Base-by-base conservation (phyloP, 1,140 invertebrate species). In the Monochamus saltuarius region DNA sequence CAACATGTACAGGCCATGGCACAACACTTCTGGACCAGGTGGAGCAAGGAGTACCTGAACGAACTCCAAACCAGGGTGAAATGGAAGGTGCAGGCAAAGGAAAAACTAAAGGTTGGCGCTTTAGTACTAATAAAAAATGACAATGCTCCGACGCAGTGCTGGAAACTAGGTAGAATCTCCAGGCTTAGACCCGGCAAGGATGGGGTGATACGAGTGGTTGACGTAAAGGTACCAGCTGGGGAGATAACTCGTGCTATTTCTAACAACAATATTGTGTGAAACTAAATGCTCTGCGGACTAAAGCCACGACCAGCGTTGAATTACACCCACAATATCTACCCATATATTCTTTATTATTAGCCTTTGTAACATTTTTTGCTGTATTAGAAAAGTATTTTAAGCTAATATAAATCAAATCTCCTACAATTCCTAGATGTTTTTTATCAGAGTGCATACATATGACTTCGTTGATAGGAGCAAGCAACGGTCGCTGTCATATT, bases 151-250 rank as follows among this genome's bases (percentile, higher is more conserved):
- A 49, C 58, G 10, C 11, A 22, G 19, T 45, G 56, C 8, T 73
- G 72, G 69, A n/a, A 11, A 2, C 14, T 75, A 43, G 74, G 65
- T 3, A 55, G 70, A 16, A 68, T 77, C 1, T 39, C 56, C 7
- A 53, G 73, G 10, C 17, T 70, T 7, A 64, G 69, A 59, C 71
- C 68, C 11, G 73, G 73, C 7, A 29, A 13, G 4, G 73, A 77
- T 60, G 69, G 69, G 1, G 46, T 65, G 11, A 68, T 73, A 1
- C 36, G 73, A 45, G 70, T 72, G 0, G 71, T 66, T 0, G 61
- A 59, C 9, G 36, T 78, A 1, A 68, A 73, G 61, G 74, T 72
- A 9, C 9, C 1, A 17, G 35, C 29, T 38, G 64, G 56, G 1
- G 43, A 49, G 10, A 9, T 47, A 7, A 13, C 9, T 38, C 22